Conservation (phyloP, 1,140 invertebrate species). For the Procambarus virginalis region DNA sequence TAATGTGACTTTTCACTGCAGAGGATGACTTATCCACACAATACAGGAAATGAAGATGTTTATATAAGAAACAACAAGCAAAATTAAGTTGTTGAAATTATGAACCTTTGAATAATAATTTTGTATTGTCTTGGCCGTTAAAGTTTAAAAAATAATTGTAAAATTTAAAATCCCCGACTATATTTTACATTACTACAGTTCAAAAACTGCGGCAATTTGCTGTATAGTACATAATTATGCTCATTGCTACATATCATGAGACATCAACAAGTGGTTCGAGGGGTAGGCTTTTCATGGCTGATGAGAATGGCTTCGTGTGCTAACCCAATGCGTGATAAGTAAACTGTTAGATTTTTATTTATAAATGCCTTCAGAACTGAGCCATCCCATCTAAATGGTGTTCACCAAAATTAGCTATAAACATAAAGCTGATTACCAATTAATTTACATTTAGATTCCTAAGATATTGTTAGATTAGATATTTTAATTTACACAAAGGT, state of each 20-base stretch:
- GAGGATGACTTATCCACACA: not conserved
- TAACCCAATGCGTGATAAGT: not conserved
- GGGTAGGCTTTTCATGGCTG: conserved; percentile 6
- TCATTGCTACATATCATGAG: not conserved
- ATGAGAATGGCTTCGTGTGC: not conserved
- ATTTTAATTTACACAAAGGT: too few species aligned
- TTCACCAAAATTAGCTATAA: not conserved
- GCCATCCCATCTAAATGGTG: not conserved
- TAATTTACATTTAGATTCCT: not conserved
- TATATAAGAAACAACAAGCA: conserved; percentile 29
- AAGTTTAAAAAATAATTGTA: not conserved
- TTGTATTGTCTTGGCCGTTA: not conserved
- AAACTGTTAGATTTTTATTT: not conserved
- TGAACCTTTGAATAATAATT: conserved; percentile 19
- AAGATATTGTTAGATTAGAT: too few species aligned
- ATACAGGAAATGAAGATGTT: not conserved
- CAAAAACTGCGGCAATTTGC: too few species aligned
- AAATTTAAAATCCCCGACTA: not conserved
- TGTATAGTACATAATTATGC: not conserved
- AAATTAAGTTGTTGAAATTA: conserved; percentile 25
- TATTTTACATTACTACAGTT: not conserved
- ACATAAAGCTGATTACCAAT: not conserved
- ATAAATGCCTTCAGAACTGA: not conserved
- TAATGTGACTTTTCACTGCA: not conserved
- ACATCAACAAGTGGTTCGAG: not conserved